These are phyloP conservation scores for Oscheius sp. DNA, from an alignment of 2,888 invertebrate species.

Conservation along the genomic window DNA sequence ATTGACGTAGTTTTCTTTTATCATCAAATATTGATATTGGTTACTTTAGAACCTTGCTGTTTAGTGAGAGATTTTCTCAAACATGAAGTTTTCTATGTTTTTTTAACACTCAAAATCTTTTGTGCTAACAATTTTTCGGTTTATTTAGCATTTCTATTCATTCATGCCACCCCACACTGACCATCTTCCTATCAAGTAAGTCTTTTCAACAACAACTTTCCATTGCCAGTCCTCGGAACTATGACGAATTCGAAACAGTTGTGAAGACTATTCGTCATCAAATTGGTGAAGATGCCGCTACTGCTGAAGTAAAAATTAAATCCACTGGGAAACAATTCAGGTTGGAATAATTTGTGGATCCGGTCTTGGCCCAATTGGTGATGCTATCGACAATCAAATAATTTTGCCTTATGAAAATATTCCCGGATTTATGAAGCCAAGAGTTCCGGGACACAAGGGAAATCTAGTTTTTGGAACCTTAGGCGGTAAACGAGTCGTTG, in stretches of 20 bases:
- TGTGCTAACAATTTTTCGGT: too few species aligned
- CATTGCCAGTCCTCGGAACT: conserved; percentile 45
- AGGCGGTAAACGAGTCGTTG: conserved; percentile 81
- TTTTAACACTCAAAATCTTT: too few species aligned
- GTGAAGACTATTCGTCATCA: conserved; percentile 44
- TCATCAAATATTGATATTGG: too few species aligned
- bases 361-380: conserved; percentile 78
- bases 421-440: conserved; percentile 90
- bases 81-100: too few species aligned
- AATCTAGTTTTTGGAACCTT: conserved; percentile 88
- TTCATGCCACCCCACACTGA: conserved; percentile 1
- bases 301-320: conserved; percentile 22
- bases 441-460: conserved; percentile 89
- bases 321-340: neutral
- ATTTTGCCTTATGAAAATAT: conserved; percentile 85
- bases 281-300: conserved; percentile 36
- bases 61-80: too few species aligned
- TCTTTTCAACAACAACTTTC: neutral
- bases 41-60: too few species aligned
- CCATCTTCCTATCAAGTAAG: conserved; percentile 5
- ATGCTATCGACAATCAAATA: conserved; percentile 78
- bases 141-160: too few species aligned
- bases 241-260: conserved; percentile 45
- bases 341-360: conserved; percentile 96
- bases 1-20: too few species aligned